Percentiles rank a stretch among this genome's conserved stretches.
These are phyloP conservation scores for Mimumesa dahlbomi DNA, from an alignment of 2,888 invertebrate species.

Conservation along the genomic window DNA sequence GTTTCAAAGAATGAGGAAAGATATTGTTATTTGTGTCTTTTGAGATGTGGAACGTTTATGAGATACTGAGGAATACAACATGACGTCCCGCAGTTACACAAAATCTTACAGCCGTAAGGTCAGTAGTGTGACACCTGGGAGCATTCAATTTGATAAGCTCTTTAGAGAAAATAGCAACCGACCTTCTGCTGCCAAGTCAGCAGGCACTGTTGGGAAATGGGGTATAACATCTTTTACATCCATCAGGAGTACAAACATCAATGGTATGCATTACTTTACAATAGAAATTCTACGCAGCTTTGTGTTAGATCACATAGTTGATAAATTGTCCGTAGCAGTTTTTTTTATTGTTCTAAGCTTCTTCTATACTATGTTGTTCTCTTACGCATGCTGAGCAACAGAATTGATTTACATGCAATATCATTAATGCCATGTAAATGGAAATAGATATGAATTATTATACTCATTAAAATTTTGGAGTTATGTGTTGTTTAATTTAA, in stretches of 20 bases:
- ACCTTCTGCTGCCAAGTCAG: conserved; percentile 93
- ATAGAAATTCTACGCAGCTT: too few relatives aligned
- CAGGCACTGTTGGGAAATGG: conserved; percentile 96
- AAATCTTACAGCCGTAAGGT: conserved; percentile 79
- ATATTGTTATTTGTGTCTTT: conserved; percentile 60
- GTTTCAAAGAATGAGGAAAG: conserved; percentile 62
- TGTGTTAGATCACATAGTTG: too few relatives aligned
- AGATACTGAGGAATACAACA: conserved; percentile 63
- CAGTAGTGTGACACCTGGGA: conserved; percentile 79
- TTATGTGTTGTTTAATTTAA: too few relatives aligned
- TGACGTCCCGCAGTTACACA: conserved; percentile 78
- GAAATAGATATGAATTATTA: too few relatives aligned
- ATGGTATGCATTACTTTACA: conserved; percentile 81
- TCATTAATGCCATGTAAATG: too few relatives aligned
- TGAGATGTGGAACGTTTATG: conserved; percentile 67
- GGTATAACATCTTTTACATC: conserved; percentile 96
- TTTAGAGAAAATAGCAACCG: conserved; percentile 91
- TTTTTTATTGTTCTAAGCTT: too few relatives aligned
- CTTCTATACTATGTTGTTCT: too few relatives aligned
- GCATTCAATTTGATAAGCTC: conserved; percentile 85
- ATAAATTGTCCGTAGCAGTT: too few relatives aligned
- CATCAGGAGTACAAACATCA: conserved; percentile 87
- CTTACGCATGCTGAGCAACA: too few relatives aligned
- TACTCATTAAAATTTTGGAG: too few relatives aligned
- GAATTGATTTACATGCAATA: too few relatives aligned